Evolutionary conservation across 37 sponge, comb jelly and placozoan genomes (phyloP).

Genomic region (Spongia lamella): DNA sequence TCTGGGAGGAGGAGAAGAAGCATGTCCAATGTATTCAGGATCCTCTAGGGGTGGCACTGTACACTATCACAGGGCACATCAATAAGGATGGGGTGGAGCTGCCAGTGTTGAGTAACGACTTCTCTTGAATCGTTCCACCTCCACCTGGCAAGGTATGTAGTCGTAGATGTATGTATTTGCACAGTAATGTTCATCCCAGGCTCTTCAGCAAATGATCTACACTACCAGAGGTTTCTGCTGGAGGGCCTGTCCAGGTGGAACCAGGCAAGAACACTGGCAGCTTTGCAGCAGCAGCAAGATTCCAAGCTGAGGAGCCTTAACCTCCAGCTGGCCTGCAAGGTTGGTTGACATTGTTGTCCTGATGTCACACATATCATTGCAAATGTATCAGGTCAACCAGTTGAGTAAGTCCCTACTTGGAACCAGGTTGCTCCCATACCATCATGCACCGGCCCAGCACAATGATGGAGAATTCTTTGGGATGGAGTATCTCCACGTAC

Average conservation of each 20-base stretch:
- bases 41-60: slow-evolving; percentile 13
- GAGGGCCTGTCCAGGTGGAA: slow-evolving; percentile 53
- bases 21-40: slow-evolving; percentile 48
- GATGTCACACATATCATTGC: no score
- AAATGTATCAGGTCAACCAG: no score
- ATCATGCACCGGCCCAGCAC: slow-evolving; percentile 33
- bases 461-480: slow-evolving; percentile 35
- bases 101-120: slow-evolving; percentile 28
- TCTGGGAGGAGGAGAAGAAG: slow-evolving; percentile 42
- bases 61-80: slow-evolving; percentile 3
- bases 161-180: no score
- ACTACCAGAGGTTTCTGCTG: slow-evolving; percentile 31
- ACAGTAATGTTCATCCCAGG: slow-evolving; percentile 52
- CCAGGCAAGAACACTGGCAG: neutral
- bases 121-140: slow-evolving; percentile 35
- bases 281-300: no score
- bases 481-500: slow-evolving; percentile 26
- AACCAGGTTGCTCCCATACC: neutral
- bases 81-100: slow-evolving; percentile 17
- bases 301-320: no score
- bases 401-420: no score
- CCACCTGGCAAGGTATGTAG: slow-evolving; percentile 25
- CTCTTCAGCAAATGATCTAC: slow-evolving; percentile 25
- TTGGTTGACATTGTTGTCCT: no score
- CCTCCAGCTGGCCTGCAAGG: no score